These are phyloP conservation scores for Antigone vipio DNA, from an alignment of 2,113 vertebrate genomes.

Conservation along the genomic window DNA sequence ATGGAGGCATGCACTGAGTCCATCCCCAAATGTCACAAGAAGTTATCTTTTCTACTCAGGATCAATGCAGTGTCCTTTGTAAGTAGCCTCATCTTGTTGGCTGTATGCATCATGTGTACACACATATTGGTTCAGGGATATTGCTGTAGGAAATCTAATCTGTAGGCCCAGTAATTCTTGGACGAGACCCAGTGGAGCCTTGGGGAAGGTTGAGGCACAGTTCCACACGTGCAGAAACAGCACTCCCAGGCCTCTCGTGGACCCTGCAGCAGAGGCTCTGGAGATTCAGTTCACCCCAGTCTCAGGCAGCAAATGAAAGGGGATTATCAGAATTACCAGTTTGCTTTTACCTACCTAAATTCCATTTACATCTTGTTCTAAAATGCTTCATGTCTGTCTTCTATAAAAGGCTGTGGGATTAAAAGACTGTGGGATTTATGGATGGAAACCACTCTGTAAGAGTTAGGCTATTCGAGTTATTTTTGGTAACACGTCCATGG, in stretches of 20 bases:
- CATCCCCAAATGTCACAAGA: background rate
- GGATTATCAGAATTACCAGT: background rate
- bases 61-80: background rate
- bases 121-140: background rate
- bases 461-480: background rate
- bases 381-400: background rate
- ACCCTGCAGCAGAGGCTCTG: background rate
- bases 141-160: background rate
- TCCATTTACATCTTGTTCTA: background rate
- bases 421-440: background rate
- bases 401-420: background rate
- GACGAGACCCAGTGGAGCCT: background rate
- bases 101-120: background rate
- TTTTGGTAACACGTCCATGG: background rate
- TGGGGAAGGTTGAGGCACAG: background rate
- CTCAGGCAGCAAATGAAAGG: background rate
- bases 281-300: background rate
- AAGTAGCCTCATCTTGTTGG: background rate
- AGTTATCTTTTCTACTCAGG: background rate
- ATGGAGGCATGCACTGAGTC: accelerated
- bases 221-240: background rate
- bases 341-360: background rate
- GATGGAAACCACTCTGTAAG: background rate
- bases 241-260: too few species aligned
- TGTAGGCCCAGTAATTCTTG: background rate